phyloP scores from a whole-genome alignment of 2,113 vertebrate genomes.

The Oenanthe melanoleuca region DNA sequence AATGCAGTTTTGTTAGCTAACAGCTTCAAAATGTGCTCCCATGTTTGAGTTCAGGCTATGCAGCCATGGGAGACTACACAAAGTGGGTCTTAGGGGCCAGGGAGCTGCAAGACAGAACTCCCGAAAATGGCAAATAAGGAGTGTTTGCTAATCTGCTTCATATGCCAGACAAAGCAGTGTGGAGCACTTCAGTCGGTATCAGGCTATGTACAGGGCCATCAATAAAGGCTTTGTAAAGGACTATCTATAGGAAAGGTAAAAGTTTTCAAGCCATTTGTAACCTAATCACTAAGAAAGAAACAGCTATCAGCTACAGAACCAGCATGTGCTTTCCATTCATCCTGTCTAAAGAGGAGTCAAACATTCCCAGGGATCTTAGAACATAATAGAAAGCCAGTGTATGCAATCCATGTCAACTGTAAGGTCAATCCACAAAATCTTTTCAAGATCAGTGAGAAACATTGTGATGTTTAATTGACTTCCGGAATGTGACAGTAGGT shows the following conservation, averaged over 20 bases:
- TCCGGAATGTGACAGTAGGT: background rate
- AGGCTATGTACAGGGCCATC: background rate
- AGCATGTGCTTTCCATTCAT: background rate
- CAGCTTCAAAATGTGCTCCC: background rate
- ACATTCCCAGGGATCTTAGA: background rate
- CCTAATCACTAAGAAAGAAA: background rate
- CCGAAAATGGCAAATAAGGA: background rate
- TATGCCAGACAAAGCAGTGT: fast-evolving
- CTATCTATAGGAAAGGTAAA: background rate
- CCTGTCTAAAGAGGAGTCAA: background rate
- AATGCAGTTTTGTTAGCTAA: background rate
- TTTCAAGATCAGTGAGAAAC: background rate
- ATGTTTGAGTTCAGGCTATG: background rate
- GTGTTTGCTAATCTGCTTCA: background rate
- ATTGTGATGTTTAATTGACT: background rate
- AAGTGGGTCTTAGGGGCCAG: background rate
- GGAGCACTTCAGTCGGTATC: background rate
- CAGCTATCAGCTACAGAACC: background rate
- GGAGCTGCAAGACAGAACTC: background rate
- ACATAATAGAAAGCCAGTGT: background rate
- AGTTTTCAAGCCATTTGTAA: background rate
- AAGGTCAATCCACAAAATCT: background rate
- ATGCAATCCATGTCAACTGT: background rate
- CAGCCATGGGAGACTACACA: fast-evolving
- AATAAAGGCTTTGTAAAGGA: background rate